phyloP scores from a whole-genome alignment of 2,888 invertebrate genomes.

The Rhingia campestris region DNA sequence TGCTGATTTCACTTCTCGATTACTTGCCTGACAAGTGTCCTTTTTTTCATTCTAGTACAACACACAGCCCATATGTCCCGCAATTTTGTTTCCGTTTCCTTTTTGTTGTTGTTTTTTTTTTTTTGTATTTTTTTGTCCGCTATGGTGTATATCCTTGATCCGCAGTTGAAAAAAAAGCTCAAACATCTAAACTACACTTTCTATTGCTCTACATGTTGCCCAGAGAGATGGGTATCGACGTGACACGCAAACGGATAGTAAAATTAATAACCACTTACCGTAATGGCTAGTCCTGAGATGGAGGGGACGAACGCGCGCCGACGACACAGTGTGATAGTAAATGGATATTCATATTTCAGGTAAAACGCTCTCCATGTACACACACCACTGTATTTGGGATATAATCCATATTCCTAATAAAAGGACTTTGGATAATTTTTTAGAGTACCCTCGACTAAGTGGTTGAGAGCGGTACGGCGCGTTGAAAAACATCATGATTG shows the following conservation, averaged over 20 bases:
- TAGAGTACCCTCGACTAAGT: slow-evolving; percentile 48
- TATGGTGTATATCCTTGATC: slow-evolving; percentile 34
- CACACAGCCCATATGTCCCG: slow-evolving; percentile 38
- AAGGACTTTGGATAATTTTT: slow-evolving; percentile 62
- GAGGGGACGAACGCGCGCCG: slow-evolving; percentile 5
- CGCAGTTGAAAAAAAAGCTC: slow-evolving; percentile 31
- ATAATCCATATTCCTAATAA: slow-evolving; percentile 60
- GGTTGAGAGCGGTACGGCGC: slow-evolving; percentile 20
- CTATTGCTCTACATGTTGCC: slow-evolving; percentile 40
- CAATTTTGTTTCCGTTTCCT: slow-evolving; percentile 24
- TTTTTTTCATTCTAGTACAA: not conserved
- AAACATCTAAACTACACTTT: slow-evolving; percentile 58
- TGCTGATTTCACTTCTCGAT: slow-evolving; percentile 19
- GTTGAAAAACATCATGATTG: slow-evolving; percentile 37
- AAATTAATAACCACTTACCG: slow-evolving; percentile 77
- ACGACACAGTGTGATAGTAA: slow-evolving; percentile 6
- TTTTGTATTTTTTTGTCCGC: slow-evolving; percentile 1
- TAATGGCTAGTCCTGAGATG: slow-evolving; percentile 72
- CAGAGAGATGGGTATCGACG: slow-evolving; percentile 68
- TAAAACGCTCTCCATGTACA: slow-evolving; percentile 39
- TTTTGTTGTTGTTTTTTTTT: slow-evolving; percentile 1
- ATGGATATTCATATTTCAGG: slow-evolving; percentile 61
- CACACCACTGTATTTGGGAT: slow-evolving; percentile 52
- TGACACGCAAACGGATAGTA: slow-evolving; percentile 77
- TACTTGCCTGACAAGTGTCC: slow-evolving; percentile 22